Conservation (phyloP, 2,797 vertebrate genomes). For the Melanotaenia maccullochi region DNA sequence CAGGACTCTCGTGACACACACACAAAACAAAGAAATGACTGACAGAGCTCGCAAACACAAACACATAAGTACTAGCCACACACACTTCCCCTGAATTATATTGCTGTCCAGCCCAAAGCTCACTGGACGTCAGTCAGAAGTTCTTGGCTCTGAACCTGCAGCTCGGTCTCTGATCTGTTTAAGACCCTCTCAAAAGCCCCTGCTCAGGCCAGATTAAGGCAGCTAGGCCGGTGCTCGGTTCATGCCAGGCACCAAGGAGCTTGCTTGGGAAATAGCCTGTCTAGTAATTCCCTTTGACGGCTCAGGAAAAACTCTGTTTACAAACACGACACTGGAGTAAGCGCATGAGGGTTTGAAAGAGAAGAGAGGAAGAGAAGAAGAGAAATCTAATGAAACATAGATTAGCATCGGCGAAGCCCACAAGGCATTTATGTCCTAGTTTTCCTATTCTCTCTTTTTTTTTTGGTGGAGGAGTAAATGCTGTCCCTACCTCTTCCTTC, state of each 20-base stretch:
- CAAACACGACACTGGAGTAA: constrained; percentile 73
- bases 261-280: constrained; percentile 70
- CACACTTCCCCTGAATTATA: constrained; percentile 5
- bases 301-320: constrained; percentile 80
- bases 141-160: constrained; percentile 56
- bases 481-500: constrained; percentile 57
- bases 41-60: background rate
- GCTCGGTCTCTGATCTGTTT: constrained; percentile 75
- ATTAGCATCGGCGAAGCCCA: constrained; percentile 79
- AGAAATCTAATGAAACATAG: constrained; percentile 84
- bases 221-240: constrained; percentile 44
- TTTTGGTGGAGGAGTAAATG: constrained; percentile 63
- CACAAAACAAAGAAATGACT: constrained; percentile 14
- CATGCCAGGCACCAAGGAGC: constrained; percentile 42
- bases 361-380: constrained; percentile 44
- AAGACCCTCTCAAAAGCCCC: constrained; percentile 68
- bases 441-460: constrained; percentile 68
- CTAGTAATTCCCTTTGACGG: constrained; percentile 77
- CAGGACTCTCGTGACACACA: constrained; percentile 19
- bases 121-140: constrained; percentile 50
- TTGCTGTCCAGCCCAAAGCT: constrained; percentile 38
- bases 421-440: constrained; percentile 83
- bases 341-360: constrained; percentile 41
- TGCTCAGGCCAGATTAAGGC: constrained; percentile 70
- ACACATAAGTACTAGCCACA: background rate